Base-by-base conservation (phyloP, 2,797 vertebrate species). In the Chelmon rostratus region DNA sequence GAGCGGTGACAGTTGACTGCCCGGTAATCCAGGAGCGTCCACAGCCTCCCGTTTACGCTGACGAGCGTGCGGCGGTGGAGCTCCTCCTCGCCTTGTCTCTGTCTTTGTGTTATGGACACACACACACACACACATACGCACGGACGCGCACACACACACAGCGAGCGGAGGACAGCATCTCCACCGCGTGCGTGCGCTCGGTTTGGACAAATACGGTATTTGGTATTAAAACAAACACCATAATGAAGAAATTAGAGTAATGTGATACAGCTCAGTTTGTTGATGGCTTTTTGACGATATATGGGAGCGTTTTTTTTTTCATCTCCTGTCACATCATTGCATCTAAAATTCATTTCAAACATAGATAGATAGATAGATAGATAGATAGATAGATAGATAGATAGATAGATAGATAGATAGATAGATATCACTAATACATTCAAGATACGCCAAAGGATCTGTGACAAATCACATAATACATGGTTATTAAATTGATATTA, bases 1-100 rank as follows among this genome's bases (percentile, higher is more conserved):
- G 90, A 82, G 88, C 79, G 73, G 79, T 90, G 91, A 90, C 91
- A 92, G 83, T 67, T 88, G 83, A 91, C 90, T 89, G 89, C 61
- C 88, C 88, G 88, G 85, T 94, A 92, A 94, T 94, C 94, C 94
- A 89, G 91, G 91, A 67, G 93, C 87, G 88, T 88, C 86, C 90
- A 81, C 90, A 84, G 89, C 79, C 86, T 86, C 82, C 78, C 50
- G 86, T 76, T 87, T 82, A 83, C 63, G 78, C 78, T 82, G 69
- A 85, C 33, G 54, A 82, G 79, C 79, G 64, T 76, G 84, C 38
- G 86, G 40, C 18, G 81, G 53, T 44, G 79, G 84, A 89, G 88
- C 93, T 91, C 88, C 94, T 94, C 93, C 94, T 94, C 89, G 85
- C 83, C 68, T 73, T 63, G 68, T 80, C 87, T 83, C 71, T 21